Base-by-base conservation (phyloP, 1,140 invertebrate genomes). In the Paralvinella palmiformis region DNA sequence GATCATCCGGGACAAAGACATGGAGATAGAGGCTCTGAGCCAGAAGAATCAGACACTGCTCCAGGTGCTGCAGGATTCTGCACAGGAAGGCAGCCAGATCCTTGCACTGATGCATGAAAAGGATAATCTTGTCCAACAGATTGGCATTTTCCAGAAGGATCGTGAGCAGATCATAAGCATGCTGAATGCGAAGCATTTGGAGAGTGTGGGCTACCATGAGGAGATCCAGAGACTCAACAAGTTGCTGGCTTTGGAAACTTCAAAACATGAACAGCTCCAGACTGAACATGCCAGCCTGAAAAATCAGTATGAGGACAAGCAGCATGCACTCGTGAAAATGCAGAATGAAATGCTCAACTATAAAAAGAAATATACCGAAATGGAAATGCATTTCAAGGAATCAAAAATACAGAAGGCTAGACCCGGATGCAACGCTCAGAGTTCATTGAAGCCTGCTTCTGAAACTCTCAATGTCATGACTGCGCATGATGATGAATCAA, bases 141-240 rank as follows among this genome's bases (percentile, higher is more conserved):
- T 83, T 2, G 62, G 68, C 24, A 58, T 64, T 0, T 71, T 79
- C 27, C 77, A 79, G 70, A 74, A 57, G 2, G 89, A 92, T 72
- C 86, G 89, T 71, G 85, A 86, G 45, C 86, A 91, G 77, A 80
- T 92, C n/a, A 87, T 91, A 31, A 85, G 84, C 58, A 82, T 88
- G 5, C 79, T 92, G 0, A 88, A 88, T 67, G 81, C 86, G 50
- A 94, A 94, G 81, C 90, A 94, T 68, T 85, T 88, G 61, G 91
- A 94, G 78, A 91, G 86, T 72, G 72, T 91, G 1, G 85, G 87
- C 52, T 93, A 92, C 78, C 89, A 93, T 68, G 83, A 80, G 3
- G 91, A 94, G 81, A 88, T 92, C 59, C 89, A 92, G 74, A 84
- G 88, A 37, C 71, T 94, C n/a, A 85, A 85, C 22, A 72, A 68